Conservation (phyloP, 1,140 invertebrate genomes). For the Temnothorax curvispinosus region DNA sequence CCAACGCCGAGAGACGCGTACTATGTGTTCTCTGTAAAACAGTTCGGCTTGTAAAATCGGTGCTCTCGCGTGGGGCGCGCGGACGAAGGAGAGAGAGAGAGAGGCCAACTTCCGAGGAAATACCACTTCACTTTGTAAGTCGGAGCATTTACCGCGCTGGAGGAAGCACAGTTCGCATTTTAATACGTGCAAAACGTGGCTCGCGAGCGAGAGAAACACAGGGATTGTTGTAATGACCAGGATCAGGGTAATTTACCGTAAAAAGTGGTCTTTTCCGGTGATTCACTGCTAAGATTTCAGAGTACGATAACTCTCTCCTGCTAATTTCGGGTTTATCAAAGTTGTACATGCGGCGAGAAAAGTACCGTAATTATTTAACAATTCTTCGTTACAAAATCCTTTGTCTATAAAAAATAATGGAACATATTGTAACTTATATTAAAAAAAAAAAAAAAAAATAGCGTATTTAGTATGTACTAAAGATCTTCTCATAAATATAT, state of each 20-base stretch:
- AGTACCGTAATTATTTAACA: neutral
- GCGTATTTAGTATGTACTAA: neutral
- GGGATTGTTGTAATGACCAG: neutral
- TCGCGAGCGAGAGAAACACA: constrained; percentile 3
- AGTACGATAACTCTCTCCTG: neutral
- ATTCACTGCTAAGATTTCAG: constrained; percentile 7
- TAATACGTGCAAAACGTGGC: constrained; percentile 24
- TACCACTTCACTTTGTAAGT: constrained; percentile 9
- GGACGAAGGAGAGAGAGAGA: neutral
- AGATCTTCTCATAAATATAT: neutral
- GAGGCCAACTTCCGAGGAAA: constrained; percentile 4
- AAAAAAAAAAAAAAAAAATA: neutral
- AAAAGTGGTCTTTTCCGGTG: constrained; percentile 27
- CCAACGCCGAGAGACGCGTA: neutral
- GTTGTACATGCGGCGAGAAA: neutral
- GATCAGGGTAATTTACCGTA: constrained; percentile 29
- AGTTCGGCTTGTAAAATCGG: constrained; percentile 24
- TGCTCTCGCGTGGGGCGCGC: neutral
- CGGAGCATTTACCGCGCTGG: neutral
- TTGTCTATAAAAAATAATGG: neutral
- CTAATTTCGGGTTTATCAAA: neutral
- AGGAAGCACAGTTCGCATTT: constrained; percentile 14
- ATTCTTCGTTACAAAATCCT: too few species aligned
- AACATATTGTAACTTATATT: too few species aligned
- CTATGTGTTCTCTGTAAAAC: neutral